Evolutionary conservation across 2,113 vertebrate genomes (phyloP).

Genomic region (Lepus timidus): DNA sequence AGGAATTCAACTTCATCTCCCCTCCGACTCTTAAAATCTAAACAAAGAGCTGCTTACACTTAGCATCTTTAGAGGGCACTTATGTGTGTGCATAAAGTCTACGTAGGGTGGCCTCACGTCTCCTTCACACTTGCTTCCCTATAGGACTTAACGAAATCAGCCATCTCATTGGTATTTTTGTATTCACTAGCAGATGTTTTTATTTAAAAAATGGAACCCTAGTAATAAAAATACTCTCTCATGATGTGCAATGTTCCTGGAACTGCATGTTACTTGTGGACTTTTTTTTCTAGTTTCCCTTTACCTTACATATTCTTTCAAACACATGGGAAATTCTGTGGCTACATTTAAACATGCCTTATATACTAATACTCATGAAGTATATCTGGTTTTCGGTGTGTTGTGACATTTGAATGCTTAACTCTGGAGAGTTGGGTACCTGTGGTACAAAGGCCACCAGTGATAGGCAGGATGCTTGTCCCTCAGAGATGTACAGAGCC

Average conservation of each 20-base stretch:
- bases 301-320: slow-evolving; percentile 16
- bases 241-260: neutral
- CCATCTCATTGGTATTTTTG: slow-evolving; percentile 22
- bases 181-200: slow-evolving; percentile 15
- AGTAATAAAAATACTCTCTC: slow-evolving; percentile 6
- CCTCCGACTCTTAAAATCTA: neutral
- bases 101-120: neutral
- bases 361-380: slow-evolving; percentile 59
- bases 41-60: slow-evolving; percentile 20
- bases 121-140: slow-evolving; percentile 25
- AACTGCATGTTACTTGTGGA: slow-evolving; percentile 33
- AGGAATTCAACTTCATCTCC: slow-evolving; percentile 40
- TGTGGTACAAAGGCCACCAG: slow-evolving; percentile 69
- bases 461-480: slow-evolving; percentile 18
- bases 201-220: slow-evolving; percentile 42
- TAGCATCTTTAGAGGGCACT: slow-evolving; percentile 22
- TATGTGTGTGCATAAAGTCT: neutral
- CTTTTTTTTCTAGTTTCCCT: slow-evolving; percentile 25
- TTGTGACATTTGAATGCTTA: slow-evolving; percentile 55
- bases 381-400: slow-evolving; percentile 75
- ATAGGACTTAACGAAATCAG: slow-evolving; percentile 30
- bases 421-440: slow-evolving; percentile 19
- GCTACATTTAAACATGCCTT: slow-evolving; percentile 45
- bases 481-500: neutral
- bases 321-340: slow-evolving; percentile 43